Evolutionary conservation across 2,797 vertebrate species (phyloP).

Genomic region (Coregonus suidteri): DNA sequence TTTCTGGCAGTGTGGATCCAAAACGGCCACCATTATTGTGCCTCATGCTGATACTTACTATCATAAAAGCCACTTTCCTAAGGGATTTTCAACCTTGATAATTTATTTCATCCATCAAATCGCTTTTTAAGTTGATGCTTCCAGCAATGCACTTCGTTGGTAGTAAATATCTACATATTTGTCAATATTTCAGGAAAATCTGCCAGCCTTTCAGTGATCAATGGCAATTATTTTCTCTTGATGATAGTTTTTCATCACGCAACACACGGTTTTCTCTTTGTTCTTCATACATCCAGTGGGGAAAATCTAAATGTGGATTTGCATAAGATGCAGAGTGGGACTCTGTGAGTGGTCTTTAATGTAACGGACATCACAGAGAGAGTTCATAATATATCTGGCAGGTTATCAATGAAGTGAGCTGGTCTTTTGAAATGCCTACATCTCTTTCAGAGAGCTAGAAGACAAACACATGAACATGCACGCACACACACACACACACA

Average conservation of each 20-base stretch:
- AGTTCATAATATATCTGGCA: conserved; percentile 52
- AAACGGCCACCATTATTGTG: neutral
- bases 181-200: neutral
- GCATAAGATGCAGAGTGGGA: conserved; percentile 36
- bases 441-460: conserved; percentile 27
- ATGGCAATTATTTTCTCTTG: no score
- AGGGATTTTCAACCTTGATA: conserved; percentile 37
- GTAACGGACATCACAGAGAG: conserved; percentile 41
- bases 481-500: neutral
- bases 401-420: conserved; percentile 55
- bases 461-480: no score
- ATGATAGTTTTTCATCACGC: neutral
- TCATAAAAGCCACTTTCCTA: conserved; percentile 48
- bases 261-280: no score
- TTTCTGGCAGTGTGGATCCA: conserved; percentile 16
- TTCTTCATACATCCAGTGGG: conserved; percentile 29
- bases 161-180: conserved; percentile 24
- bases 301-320: conserved; percentile 48
- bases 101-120: conserved; percentile 18
- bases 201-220: neutral
- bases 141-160: conserved; percentile 18
- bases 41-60: conserved; percentile 23
- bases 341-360: conserved; percentile 50
- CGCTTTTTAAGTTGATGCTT: conserved; percentile 20
- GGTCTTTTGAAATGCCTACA: conserved; percentile 54